phyloP scores from a whole-genome alignment of 2,888 invertebrate genomes.

The Tupiocoris notatus region DNA sequence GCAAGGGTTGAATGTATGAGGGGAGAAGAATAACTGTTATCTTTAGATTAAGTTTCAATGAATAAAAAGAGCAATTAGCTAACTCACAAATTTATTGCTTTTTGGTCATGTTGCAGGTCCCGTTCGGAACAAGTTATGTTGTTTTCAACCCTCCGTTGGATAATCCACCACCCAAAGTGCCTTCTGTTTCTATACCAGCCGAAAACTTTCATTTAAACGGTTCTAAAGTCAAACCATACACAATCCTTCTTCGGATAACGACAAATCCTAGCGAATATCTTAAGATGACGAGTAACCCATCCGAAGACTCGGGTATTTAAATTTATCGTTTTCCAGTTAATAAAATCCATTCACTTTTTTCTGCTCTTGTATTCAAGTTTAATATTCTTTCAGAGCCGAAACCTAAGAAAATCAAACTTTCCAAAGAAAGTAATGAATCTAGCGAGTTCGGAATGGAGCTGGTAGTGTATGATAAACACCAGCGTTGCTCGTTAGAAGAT shows the following conservation, averaged over 20 bases:
- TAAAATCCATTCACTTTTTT: background rate
- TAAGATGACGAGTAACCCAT: slow-evolving; percentile 52
- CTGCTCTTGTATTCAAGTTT: background rate
- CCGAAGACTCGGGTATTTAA: slow-evolving; percentile 49
- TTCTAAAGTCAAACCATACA: slow-evolving; percentile 77
- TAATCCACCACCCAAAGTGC: slow-evolving; percentile 66
- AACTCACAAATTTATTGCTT: too few species aligned
- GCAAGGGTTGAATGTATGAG: too few species aligned
- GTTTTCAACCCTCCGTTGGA: slow-evolving; percentile 56
- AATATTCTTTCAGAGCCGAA: slow-evolving; percentile 43
- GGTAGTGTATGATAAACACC: slow-evolving; percentile 85
- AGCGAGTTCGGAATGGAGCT: slow-evolving; percentile 72
- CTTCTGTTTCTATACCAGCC: slow-evolving; percentile 81
- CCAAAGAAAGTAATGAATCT: slow-evolving; percentile 44
- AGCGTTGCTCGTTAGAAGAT: slow-evolving; percentile 78
- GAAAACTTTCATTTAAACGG: slow-evolving; percentile 80
- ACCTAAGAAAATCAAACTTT: slow-evolving; percentile 47
- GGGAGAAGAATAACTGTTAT: too few species aligned
- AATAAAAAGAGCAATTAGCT: background rate
- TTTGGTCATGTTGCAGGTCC: slow-evolving; percentile 61
- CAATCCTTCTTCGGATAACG: slow-evolving; percentile 72
- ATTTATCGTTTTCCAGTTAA: background rate
- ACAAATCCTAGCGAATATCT: slow-evolving; percentile 53
- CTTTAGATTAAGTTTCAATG: too few species aligned
- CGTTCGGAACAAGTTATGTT: slow-evolving; percentile 57